Conservation (phyloP, 2,113 vertebrate genomes). For the Gnathonemus longibarbis region DNA sequence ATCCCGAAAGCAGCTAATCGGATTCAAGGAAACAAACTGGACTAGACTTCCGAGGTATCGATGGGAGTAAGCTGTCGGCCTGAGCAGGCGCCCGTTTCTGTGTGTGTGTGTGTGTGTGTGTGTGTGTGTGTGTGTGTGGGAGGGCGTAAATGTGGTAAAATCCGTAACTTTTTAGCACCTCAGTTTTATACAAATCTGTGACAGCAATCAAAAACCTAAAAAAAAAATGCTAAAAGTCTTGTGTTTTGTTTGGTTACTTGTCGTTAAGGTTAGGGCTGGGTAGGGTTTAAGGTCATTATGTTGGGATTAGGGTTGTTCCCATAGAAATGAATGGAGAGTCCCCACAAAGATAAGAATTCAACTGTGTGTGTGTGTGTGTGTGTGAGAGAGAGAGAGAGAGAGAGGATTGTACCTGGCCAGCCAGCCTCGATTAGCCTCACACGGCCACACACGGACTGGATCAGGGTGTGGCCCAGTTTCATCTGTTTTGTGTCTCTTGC, state of each 20-base stretch:
- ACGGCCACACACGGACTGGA: constrained; percentile 9
- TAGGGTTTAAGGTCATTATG: no score
- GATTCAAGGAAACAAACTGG: constrained; percentile 63
- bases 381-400: not conserved
- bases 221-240: no score
- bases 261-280: no score
- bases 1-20: constrained; percentile 63
- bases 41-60: constrained; percentile 50
- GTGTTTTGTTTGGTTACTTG: no score
- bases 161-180: no score
- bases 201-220: no score
- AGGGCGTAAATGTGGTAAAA: no score
- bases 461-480: constrained; percentile 27
- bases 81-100: constrained; percentile 5
- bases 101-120: not conserved
- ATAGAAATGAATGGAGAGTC: no score
- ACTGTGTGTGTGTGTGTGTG: not conserved
- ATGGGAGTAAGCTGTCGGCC: constrained; percentile 36
- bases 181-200: no score
- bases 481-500: constrained; percentile 47
- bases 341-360: no score
- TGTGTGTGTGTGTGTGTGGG: no score
- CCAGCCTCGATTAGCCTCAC: not conserved
- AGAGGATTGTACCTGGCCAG: not conserved
- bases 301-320: no score